Percentiles rank a stretch among this genome's conserved stretches.
phyloP scores from a whole-genome alignment of 2,888 invertebrate species.

The Nomada goodeniana region DNA sequence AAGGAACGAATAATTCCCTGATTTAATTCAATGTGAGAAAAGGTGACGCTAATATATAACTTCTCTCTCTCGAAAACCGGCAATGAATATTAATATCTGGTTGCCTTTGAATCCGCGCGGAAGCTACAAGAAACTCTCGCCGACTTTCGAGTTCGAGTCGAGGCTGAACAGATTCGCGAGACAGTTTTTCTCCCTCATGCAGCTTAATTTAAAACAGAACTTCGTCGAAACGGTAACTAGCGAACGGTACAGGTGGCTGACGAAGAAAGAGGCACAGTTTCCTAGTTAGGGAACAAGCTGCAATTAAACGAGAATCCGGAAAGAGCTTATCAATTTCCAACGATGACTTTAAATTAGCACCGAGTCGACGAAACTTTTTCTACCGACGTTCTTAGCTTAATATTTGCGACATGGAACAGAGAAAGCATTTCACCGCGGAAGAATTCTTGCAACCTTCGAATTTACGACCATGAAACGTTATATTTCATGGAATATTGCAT shows the following conservation, averaged over 20 bases:
- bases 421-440: too few species aligned
- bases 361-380: conserved; percentile 19
- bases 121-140: not conserved
- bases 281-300: conserved; percentile 46
- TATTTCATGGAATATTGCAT: too few species aligned
- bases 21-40: not conserved
- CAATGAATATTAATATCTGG: conserved; percentile 4
- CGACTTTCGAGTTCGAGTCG: not conserved
- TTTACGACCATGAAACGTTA: too few species aligned
- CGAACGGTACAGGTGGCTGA: not conserved
- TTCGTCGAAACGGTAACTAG: conserved; percentile 28
- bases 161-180: conserved; percentile 26
- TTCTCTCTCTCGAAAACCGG: not conserved
- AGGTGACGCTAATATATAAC: not conserved
- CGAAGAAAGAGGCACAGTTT: conserved; percentile 22
- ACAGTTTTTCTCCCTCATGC: conserved; percentile 20
- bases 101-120: not conserved
- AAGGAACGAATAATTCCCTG: too few species aligned
- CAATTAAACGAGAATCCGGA: conserved; percentile 53
- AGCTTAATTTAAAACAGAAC: conserved; percentile 62
- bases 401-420: conserved; percentile 18
- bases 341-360: conserved; percentile 15
- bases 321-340: conserved; percentile 51
- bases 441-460: too few species aligned
- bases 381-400: conserved; percentile 12